Base-by-base conservation (phyloP, 2,797 vertebrate species). In the Serranus cabrilla region DNA sequence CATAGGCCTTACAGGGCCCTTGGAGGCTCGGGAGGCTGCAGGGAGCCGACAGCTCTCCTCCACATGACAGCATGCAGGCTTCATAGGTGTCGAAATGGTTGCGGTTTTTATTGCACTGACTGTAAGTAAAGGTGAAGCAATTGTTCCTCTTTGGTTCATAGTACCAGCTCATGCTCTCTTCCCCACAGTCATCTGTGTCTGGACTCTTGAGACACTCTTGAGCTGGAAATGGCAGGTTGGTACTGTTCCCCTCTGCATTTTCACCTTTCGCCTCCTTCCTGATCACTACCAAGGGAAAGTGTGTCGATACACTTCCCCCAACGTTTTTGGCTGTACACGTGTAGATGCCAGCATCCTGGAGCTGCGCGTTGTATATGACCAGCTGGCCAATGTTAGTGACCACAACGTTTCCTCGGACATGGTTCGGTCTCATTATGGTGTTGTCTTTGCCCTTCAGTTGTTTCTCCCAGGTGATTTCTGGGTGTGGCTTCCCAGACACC, bases 331-430 rank as follows among this genome's bases (percentile, higher is more conserved):
- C 98, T 0, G 95, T 97, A 93, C 98, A 99, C 0, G 97, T 99
- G 17, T 99, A 99, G 87, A 98, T 96, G 17, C 98, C 98, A 0
- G 96, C 94, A 0, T 99, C 98, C 81, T 97, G 96, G 5, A 95
- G 91, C 82, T 98, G 97, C 0, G 96, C 95, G 0, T 98, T 99
- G 86, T 99, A 99, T 75, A 99, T 98, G 83, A 99, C 97, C 85
- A 99, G 93, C 76, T 99, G 98, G 70, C 96, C 98, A 0, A 99
- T 98, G 94, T 99, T 99, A 65, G 98, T 99, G 87, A 99, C 97
- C 50, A 98, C 98, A 0, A 98, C 94, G 0, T 99, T 99, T 9
- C 97, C 98, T 14, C 90, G 92, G 63, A 99, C 96, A 0, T 99
- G 96, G 72, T 99, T 99, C 5, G 97, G 97, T 76, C 89, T 92